These are phyloP conservation scores for Hydroisotoma schaefferi DNA, from an alignment of 2,888 invertebrate genomes.

Conservation along the genomic window DNA sequence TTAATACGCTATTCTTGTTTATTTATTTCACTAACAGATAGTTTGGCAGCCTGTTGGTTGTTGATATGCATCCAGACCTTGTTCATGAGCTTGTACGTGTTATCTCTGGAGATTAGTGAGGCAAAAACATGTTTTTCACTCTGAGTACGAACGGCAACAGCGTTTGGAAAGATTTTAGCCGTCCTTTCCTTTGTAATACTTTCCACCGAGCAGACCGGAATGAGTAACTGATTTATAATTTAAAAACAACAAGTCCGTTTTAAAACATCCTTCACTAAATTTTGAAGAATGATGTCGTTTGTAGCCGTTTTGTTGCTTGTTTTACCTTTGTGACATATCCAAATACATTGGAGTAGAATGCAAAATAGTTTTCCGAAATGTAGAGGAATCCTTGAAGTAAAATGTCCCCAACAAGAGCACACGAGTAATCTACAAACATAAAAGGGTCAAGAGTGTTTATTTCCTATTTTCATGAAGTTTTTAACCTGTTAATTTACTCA, in stretches of 20 bases:
- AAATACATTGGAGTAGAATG: slow-evolving; percentile 93
- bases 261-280: not conserved
- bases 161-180: slow-evolving; percentile 90
- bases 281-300: not conserved
- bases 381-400: slow-evolving; percentile 89
- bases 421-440: slow-evolving; percentile 73
- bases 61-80: slow-evolving; percentile 74
- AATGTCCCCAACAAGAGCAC: slow-evolving; percentile 87
- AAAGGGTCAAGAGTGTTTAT: too few species aligned
- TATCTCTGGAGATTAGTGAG: slow-evolving; percentile 81
- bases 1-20: too few species aligned
- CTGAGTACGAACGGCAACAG: slow-evolving; percentile 80
- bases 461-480: too few species aligned
- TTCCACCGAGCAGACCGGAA: slow-evolving; percentile 78
- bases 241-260: slow-evolving; percentile 5
- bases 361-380: slow-evolving; percentile 90
- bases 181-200: slow-evolving; percentile 90
- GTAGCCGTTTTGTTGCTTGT: not conserved
- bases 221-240: slow-evolving; percentile 65
- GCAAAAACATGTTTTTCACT: slow-evolving; percentile 83
- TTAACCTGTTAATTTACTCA: too few species aligned
- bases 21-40: too few species aligned
- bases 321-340: slow-evolving; percentile 88
- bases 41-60: slow-evolving; percentile 39
- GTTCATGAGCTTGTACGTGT: slow-evolving; percentile 80